phyloP scores from a whole-genome alignment of 2,888 invertebrate genomes.

The Pegoplata infirma region DNA sequence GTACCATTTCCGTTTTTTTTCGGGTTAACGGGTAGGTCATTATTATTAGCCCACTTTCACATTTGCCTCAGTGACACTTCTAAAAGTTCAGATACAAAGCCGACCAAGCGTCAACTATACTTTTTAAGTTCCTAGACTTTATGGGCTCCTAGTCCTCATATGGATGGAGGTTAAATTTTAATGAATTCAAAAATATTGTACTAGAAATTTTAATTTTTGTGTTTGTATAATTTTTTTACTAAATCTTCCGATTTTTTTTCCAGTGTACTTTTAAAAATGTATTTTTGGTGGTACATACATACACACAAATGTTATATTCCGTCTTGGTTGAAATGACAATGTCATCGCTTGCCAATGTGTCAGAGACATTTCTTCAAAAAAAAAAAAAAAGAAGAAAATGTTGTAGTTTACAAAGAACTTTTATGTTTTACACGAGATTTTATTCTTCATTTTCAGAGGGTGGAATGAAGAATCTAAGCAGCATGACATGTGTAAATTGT shows the following conservation, averaged over 20 bases:
- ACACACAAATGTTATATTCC: slow-evolving; percentile 14
- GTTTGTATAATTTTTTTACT: neutral
- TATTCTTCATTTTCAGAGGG: neutral
- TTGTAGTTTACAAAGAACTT: slow-evolving; percentile 21
- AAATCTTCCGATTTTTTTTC: neutral
- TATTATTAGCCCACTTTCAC: no score
- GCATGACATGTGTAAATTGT: slow-evolving; percentile 1
- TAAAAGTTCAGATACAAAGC: no score
- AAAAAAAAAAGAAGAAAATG: no score
- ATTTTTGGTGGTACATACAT: slow-evolving; percentile 5
- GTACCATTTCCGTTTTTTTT: no score
- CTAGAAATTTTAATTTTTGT: neutral
- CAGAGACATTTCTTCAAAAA: slow-evolving; percentile 19
- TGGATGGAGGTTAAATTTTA: no score
- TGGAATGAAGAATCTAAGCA: neutral
- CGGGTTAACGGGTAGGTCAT: no score
- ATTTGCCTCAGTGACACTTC: no score
- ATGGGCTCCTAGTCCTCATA: no score
- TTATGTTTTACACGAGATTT: slow-evolving; percentile 16
- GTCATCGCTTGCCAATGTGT: slow-evolving; percentile 33
- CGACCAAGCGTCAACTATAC: no score
- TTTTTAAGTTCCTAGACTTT: no score
- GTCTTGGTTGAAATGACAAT: slow-evolving; percentile 40
- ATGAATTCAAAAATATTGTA: no score
- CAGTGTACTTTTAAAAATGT: slow-evolving; percentile 8